Percentiles rank a stretch among this genome's conserved stretches.
Conservation (phyloP, 2,888 invertebrate species). For the Thymelicus sylvestris region DNA sequence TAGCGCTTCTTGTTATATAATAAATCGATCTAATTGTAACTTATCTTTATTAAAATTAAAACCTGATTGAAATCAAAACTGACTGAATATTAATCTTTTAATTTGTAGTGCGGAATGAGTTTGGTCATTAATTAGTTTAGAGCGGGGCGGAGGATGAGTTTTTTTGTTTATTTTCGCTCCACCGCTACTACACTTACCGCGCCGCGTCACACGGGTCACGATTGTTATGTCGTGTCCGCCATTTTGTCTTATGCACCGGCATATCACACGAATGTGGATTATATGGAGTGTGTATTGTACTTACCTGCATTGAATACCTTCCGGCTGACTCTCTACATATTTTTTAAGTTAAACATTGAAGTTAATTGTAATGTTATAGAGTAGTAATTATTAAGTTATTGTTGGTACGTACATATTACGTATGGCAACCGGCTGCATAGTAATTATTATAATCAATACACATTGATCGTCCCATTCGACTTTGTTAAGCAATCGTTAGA, state of each 20-base stretch:
- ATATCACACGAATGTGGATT: constrained; percentile 32
- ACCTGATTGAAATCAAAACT: neutral
- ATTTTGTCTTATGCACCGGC: constrained; percentile 37
- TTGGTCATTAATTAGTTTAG: constrained; percentile 18
- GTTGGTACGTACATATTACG: neutral
- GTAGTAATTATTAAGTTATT: neutral
- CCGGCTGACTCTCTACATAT: neutral
- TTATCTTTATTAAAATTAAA: neutral
- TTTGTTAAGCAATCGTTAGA: constrained; percentile 4
- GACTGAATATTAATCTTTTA: neutral
- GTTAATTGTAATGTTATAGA: neutral
- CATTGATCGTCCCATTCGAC: constrained; percentile 9
- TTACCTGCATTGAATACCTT: constrained; percentile 2
- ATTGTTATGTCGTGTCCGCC: constrained; percentile 38
- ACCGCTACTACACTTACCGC: constrained; percentile 28
- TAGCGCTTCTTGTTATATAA: neutral
- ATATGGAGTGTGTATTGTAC: constrained; percentile 25
- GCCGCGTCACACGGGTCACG: constrained; percentile 38
- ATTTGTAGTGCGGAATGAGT: neutral
- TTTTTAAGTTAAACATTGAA: neutral
- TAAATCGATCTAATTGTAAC: neutral
- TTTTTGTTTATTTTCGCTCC: constrained; percentile 32
- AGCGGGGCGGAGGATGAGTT: constrained; percentile 27
- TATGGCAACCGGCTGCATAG: neutral
- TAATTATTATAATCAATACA: constrained; percentile 10